Evolutionary conservation across 2,888 invertebrate species (phyloP), one percentile per base, ranked within the genome.

Genomic region (Caenorhabditis uteleia): DNA sequence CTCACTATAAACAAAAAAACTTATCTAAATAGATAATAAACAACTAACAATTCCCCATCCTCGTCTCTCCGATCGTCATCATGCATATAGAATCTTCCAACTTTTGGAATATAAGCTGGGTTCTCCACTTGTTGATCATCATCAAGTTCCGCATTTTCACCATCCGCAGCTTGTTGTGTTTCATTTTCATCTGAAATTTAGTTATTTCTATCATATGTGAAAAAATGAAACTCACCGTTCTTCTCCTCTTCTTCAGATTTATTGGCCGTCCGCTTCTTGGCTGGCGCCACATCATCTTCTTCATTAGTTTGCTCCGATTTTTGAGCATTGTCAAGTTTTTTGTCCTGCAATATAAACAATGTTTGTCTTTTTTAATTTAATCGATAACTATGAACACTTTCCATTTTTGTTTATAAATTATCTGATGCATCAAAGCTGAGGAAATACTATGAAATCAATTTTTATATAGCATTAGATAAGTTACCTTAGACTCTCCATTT

Each of bases 21-120:
- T 23, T 31, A 36, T 48, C 21, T 21, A 21, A 40, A 48, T 20
- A 26, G 36, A 29, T 18, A 55, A 46, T 26, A 23, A 26, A 38
- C 23, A 34, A 49, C 39, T 29, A 53, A 26, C 49, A 43, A 36
- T 27, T 38, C 8, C 43, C 44, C 40, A 1, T 38, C 25, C 8
- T 58, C 53, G 10, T 38, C 55, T 46, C 50, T 27, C n/a, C 66
- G 26, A 44, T 50, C 43, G 48, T 66, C 66, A 46, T 66, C 65
- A 44, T 65, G 66, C 66, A 66, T 66, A 38, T 60, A 66, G 42
- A 59, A 66, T 26, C 56, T 43, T 26, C 65, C 57, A 25, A 45
- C 46, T 38, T 59, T 58, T 18, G 66, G 66, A 31, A 66, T 66
- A 49, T 66, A 66, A 31, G 66, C 66, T 23, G 66, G 66, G 53